Evolutionary conservation across 2,113 vertebrate genomes (phyloP).

Genomic region (Crypturellus undulatus): DNA sequence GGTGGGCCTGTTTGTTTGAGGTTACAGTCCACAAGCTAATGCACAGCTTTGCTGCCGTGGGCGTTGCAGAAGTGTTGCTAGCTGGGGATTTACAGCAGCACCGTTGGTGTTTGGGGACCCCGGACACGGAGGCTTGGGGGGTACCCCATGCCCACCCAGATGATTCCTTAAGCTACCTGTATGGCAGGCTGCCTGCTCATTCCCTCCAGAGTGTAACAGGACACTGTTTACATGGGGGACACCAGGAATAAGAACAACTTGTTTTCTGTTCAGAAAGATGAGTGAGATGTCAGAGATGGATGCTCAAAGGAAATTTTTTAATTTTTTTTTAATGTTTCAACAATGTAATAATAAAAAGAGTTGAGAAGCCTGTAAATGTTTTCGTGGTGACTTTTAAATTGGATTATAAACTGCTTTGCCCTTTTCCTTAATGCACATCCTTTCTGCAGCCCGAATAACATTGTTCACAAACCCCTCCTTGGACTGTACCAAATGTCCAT

Average conservation of each 20-base stretch:
- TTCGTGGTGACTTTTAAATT: not conserved
- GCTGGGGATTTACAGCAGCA: not conserved
- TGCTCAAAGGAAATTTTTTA: not conserved
- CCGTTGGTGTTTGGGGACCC: not conserved
- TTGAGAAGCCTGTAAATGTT: not conserved
- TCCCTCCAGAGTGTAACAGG: conserved; percentile 18
- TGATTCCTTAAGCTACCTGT: not conserved
- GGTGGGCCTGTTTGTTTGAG: too few species aligned
- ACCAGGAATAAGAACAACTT: conserved; percentile 11
- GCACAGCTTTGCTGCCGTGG: too few species aligned
- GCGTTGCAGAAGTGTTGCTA: not conserved
- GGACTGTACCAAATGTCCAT: not conserved
- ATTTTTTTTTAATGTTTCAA: not conserved
- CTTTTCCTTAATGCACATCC: conserved; percentile 1
- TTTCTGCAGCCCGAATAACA: not conserved
- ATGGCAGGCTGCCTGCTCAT: not conserved
- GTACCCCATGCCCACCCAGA: not conserved
- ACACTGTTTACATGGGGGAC: not conserved
- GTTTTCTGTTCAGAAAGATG: not conserved
- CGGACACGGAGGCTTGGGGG: not conserved
- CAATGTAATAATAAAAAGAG: not conserved
- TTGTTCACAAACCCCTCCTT: not conserved
- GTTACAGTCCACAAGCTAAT: too few species aligned
- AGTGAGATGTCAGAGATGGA: conserved; percentile 1
- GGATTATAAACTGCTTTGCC: not conserved